phyloP scores from a whole-genome alignment of 2,113 vertebrate species.

The Taxidea taxus region DNA sequence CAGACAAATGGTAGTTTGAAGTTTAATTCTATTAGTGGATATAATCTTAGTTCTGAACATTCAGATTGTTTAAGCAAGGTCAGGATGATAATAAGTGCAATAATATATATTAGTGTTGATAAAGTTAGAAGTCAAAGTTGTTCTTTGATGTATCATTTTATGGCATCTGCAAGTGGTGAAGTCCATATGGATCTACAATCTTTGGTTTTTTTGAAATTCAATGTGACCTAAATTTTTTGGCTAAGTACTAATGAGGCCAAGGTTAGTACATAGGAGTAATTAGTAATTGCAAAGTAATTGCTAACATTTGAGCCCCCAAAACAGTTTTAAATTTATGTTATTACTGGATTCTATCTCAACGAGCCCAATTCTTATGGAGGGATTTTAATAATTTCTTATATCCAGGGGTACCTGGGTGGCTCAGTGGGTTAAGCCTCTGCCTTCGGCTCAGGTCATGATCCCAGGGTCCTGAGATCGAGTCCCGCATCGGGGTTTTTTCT shows the following conservation, averaged over 20 bases:
- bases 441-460: too few species aligned
- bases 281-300: neutral
- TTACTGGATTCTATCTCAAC: neutral
- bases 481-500: too few species aligned
- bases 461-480: too few species aligned
- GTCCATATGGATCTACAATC: rapidly evolving
- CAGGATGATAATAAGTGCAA: rapidly evolving
- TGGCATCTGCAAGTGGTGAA: rapidly evolving
- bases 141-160: neutral
- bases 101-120: rapidly evolving
- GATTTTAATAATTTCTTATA: neutral
- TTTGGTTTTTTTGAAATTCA: neutral
- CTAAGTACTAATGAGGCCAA: neutral
- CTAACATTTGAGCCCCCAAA: neutral
- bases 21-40: rapidly evolving
- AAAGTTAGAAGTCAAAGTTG: rapidly evolving
- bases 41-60: rapidly evolving
- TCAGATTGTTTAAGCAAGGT: rapidly evolving
- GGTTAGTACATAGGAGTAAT: rapidly evolving
- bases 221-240: neutral
- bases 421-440: too few species aligned
- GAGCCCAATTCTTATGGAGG: neutral
- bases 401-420: too few species aligned
- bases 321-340: neutral
- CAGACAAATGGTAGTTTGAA: rapidly evolving